Percentiles rank a stretch among this genome's conserved stretches.
Evolutionary conservation across 2,888 invertebrate species (phyloP).

Genomic region (Cantharis nigra): DNA sequence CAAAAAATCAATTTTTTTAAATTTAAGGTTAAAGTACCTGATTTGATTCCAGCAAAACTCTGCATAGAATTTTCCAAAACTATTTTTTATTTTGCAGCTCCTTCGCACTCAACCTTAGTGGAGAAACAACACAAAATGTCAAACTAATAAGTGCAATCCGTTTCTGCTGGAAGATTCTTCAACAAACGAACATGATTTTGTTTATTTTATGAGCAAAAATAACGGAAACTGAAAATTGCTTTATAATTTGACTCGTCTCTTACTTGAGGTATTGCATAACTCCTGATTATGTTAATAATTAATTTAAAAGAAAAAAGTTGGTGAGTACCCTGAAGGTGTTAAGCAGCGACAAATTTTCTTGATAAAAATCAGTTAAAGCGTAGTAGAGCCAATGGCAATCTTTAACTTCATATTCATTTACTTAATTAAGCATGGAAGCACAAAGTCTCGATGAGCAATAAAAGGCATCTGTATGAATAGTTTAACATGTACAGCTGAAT

Average conservation of each 20-base stretch:
- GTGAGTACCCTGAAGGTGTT: neutral
- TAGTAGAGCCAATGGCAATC: neutral
- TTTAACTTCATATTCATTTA: neutral
- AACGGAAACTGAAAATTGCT: neutral
- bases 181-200: too few species aligned
- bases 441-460: neutral
- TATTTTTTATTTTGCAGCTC: too few species aligned
- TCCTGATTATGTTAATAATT: neutral
- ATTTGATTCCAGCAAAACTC: too few species aligned
- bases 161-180: too few species aligned
- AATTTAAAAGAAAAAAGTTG: neutral
- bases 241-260: neutral
- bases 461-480: constrained; percentile 7
- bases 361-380: neutral
- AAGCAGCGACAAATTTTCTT: neutral
- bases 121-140: too few species aligned
- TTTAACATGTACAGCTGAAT: constrained; percentile 20
- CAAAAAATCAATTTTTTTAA: neutral
- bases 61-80: too few species aligned
- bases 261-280: neutral
- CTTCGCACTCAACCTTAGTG: too few species aligned
- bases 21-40: too few species aligned
- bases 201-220: too few species aligned
- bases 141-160: too few species aligned
- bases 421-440: neutral